These are phyloP conservation scores for Holothuria glaberrima DNA, from an alignment of 35 echinoderm and acorn worm species.

Conservation along the genomic window DNA sequence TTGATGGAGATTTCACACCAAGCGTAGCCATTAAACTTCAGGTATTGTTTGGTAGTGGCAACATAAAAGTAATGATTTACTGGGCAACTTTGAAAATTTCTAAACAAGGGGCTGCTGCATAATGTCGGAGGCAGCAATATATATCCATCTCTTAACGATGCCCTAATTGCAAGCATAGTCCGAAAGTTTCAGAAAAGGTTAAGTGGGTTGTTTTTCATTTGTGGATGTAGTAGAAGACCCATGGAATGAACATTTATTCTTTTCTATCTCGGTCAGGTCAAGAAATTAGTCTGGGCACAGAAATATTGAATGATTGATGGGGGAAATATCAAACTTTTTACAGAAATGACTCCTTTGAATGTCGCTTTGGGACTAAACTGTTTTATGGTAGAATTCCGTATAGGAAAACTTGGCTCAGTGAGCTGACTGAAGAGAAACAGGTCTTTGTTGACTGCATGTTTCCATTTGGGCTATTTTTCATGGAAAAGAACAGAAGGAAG, in stretches of 20 bases:
- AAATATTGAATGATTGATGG: too few relatives aligned
- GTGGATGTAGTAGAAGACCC: constrained; percentile 6
- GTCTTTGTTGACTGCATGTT: too few relatives aligned
- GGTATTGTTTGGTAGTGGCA: not conserved
- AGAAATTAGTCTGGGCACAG: not conserved
- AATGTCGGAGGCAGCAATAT: constrained; percentile 23
- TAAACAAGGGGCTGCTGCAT: constrained; percentile 43
- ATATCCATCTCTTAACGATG: constrained; percentile 46
- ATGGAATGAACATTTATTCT: constrained; percentile 11
- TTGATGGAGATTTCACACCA: constrained; percentile 18
- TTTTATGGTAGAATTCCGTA: too few relatives aligned
- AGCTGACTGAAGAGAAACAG: too few relatives aligned
- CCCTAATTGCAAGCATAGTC: constrained; percentile 42
- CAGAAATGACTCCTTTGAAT: too few relatives aligned
- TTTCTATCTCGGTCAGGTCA: constrained; percentile 41
- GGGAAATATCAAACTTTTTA: too few relatives aligned
- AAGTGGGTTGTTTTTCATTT: constrained; percentile 47
- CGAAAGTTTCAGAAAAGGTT: constrained; percentile 41
- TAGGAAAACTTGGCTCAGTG: too few relatives aligned
- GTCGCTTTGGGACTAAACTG: too few relatives aligned
- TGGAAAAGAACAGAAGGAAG: too few relatives aligned
- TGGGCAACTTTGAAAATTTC: constrained; percentile 28
- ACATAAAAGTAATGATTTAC: constrained; percentile 32
- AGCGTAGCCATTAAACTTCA: too few relatives aligned
- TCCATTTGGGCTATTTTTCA: too few relatives aligned